Evolutionary conservation across 2,113 vertebrate genomes (phyloP), one percentile per base, ranked within the genome.

Genomic region (Dipodomys ordii): DNA sequence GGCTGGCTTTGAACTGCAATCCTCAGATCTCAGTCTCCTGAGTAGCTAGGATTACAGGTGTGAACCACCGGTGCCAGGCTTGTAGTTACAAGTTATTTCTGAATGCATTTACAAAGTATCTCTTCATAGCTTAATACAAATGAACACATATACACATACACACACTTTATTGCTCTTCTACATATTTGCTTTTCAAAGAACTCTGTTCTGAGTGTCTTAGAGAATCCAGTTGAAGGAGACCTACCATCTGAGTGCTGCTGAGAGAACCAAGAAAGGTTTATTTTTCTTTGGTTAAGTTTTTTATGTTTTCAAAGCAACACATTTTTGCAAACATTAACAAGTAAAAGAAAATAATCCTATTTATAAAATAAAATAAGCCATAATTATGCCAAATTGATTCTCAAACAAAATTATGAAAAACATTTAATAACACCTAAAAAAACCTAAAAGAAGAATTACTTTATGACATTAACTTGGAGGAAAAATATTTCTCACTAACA

Each of bases 281-380:
- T 53, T 62, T 3, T 53, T 27, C 35, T 73, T 74, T 28, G 30
- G 87, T 83, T 39, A 44, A 28, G 84, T 76, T 83, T 53, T 94
- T 44, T 83, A 1, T 76, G 28, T 77, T 94, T 84, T 87, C 44
- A 84, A 79, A 88, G 49, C 60, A 39, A 78, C 73, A 65, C 7
- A 49, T 60, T 83, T 92, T 87, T 65, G 1, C 32, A 85, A 93
- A 39, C 83, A 16, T 64, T 78, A 95, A 10, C 39, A 78, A 80
- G 27, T 78, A 9, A 39, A 81, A 93, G 88, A 22, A 60, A 80
- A 85, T 64, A 82, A n/a, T 87, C 49, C 27, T 64, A 57, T 57
- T 87, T 95, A 32, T 44, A 44, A 71, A 30, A 79, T 30, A 57
- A 89, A 91, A 57, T 72, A 80, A n/a, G 1, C 4, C 12, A 60